Conservation (phyloP, 2,888 invertebrate genomes). For the Vanessa cardui region DNA sequence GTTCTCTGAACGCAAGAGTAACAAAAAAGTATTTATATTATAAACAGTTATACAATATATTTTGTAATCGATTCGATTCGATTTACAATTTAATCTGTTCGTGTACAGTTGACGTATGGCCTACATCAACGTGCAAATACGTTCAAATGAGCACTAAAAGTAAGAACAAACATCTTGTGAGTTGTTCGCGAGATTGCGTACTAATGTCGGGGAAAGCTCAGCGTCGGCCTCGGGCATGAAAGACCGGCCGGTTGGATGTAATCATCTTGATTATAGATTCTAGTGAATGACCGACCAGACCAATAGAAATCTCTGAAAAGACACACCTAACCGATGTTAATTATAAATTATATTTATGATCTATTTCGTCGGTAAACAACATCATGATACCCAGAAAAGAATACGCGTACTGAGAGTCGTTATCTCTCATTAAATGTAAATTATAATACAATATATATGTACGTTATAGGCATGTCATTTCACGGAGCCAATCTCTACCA, state of each 20-base stretch:
- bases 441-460: too few relatives aligned
- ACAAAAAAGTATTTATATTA: too few relatives aligned
- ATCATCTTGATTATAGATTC: constrained; percentile 30
- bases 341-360: not conserved
- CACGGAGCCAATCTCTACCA: too few relatives aligned
- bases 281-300: constrained; percentile 22
- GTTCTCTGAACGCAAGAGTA: too few relatives aligned
- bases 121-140: not conserved
- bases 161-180: not conserved
- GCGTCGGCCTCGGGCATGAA: constrained; percentile 30
- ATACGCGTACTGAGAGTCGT: too few relatives aligned
- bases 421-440: too few relatives aligned
- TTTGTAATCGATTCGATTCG: too few relatives aligned
- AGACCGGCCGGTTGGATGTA: constrained; percentile 22
- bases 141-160: not conserved
- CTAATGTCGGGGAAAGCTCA: constrained; percentile 31
- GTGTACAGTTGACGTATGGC: too few relatives aligned
- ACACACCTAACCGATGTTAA: not conserved
- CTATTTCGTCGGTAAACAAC: not conserved
- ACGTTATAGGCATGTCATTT: too few relatives aligned
- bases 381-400: too few relatives aligned
- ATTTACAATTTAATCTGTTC: too few relatives aligned
- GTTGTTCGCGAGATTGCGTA: constrained; percentile 18
- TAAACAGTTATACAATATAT: too few relatives aligned
- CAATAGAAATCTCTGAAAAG: constrained; percentile 18